Evolutionary conservation across 2,888 invertebrate genomes (phyloP).

Genomic region (Euplexia lucipara): DNA sequence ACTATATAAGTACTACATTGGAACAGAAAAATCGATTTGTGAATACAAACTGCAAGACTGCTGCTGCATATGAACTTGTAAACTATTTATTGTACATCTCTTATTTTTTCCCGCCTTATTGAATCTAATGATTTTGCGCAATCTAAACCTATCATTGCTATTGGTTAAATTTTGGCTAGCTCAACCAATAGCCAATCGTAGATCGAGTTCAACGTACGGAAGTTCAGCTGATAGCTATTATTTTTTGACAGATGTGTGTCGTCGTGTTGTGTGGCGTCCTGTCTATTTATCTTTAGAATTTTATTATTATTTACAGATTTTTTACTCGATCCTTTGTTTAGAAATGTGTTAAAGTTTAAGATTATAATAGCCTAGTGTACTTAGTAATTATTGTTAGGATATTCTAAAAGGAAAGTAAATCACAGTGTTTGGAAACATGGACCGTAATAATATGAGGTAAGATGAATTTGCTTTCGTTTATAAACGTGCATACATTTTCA

Average conservation of each 20-base stretch:
- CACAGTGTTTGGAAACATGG: constrained; percentile 78
- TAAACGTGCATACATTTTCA: constrained; percentile 61
- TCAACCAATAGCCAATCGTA: constrained; percentile 65
- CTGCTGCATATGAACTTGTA: constrained; percentile 5
- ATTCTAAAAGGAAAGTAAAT: constrained; percentile 55
- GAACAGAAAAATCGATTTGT: neutral
- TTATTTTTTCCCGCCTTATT: constrained; percentile 62
- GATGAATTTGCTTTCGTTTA: constrained; percentile 76
- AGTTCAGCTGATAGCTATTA: constrained; percentile 71
- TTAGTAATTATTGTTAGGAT: constrained; percentile 65
- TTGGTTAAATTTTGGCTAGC: constrained; percentile 56
- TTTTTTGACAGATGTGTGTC: constrained; percentile 74
- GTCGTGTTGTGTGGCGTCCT: constrained; percentile 83
- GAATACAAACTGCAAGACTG: too few relatives aligned
- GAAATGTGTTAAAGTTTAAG: constrained; percentile 76
- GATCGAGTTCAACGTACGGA: constrained; percentile 69
- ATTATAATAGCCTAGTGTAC: constrained; percentile 70
- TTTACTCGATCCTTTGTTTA: constrained; percentile 76
- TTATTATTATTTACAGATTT: constrained; percentile 79
- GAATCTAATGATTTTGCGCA: constrained; percentile 57
- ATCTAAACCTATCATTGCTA: constrained; percentile 41
- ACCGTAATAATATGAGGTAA: constrained; percentile 88
- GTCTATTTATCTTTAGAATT: constrained; percentile 82
- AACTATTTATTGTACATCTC: constrained; percentile 19
- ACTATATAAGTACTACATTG: neutral